Base-by-base conservation (phyloP, 2,888 invertebrate species). In the Sylvicola cinctus region DNA sequence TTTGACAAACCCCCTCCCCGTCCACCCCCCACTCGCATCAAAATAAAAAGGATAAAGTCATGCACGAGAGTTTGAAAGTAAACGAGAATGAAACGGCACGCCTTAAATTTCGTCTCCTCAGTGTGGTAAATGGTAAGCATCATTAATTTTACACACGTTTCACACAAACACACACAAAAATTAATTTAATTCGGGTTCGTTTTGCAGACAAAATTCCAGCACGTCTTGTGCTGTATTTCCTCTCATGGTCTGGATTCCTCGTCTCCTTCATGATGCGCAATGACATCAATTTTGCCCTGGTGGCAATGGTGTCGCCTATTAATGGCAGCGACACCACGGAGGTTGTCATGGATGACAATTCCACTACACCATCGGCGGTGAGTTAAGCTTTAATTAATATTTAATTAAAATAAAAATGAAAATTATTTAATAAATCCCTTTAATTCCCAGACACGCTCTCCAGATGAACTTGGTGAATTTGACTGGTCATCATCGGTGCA, bases 251-350 rank as follows among this genome's bases (percentile, higher is more conserved):
- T 20, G 75, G 75, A 32, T 76, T 75, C 47, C 58, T 75, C 37
- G 74, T 75, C 5, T 74, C 74, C 3, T 76, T 76, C 46, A 75
- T 76, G 74, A 75, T 75, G 75, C 60, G 75, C 33, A 74, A 69
- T 43, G 75, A 76, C 53, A 75, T 76, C 44, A 75, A 75, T 50
- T 60, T 75, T 42, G 70, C 74, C 2, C 66, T 75, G 41, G 72
- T 74, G 15, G 74, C 71, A 5, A 76, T 76, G 75, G 70, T 66
- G 8, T 39, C 31, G n/a, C 20, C 20, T 4, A n/a, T n/a, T n/a
- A 31, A 27, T 11, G 2, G 13, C 15, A n/a, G 12, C 7, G 2
- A 33, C 26, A 25, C 5, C 4, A 3, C n/a, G 3, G 12, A 4
- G 14, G 12, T 7, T 14, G 7, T 8, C 3, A 8, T 11, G 12